These are phyloP conservation scores for Electrophaes corylata DNA, from an alignment of 2,888 invertebrate species.

Conservation along the genomic window DNA sequence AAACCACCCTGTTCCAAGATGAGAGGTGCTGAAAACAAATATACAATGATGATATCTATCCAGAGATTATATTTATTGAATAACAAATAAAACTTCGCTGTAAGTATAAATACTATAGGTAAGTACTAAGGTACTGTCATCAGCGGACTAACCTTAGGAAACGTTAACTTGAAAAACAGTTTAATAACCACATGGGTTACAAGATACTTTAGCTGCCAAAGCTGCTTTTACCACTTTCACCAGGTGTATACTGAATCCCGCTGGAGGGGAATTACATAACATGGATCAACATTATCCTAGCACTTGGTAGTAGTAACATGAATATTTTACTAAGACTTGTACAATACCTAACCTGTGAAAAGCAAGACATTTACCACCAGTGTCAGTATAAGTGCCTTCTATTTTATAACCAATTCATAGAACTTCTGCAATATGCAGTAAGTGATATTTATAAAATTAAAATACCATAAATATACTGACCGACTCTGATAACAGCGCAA, in stretches of 20 bases:
- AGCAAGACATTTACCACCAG: not conserved
- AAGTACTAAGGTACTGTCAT: conserved; percentile 2
- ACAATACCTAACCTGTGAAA: not conserved
- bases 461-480: no score
- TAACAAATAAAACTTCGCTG: not conserved
- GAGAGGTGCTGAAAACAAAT: conserved; percentile 67
- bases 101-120: not conserved
- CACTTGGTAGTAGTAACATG: no score
- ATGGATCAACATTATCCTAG: not conserved
- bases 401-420: no score
- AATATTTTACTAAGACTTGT: no score
- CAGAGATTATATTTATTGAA: not conserved
- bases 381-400: no score
- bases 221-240: conserved; percentile 36
- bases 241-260: conserved; percentile 45
- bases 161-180: conserved; percentile 26
- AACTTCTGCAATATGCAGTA: no score
- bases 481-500: conserved; percentile 74
- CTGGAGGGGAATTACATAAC: conserved; percentile 43
- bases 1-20: conserved; percentile 73
- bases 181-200: conserved; percentile 35
- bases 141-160: conserved; percentile 30
- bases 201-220: conserved; percentile 27
- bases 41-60: conserved; percentile 35
- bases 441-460: no score